phyloP scores from a whole-genome alignment of 2,797 vertebrate species.

The Dicrostonyx torquatus region DNA sequence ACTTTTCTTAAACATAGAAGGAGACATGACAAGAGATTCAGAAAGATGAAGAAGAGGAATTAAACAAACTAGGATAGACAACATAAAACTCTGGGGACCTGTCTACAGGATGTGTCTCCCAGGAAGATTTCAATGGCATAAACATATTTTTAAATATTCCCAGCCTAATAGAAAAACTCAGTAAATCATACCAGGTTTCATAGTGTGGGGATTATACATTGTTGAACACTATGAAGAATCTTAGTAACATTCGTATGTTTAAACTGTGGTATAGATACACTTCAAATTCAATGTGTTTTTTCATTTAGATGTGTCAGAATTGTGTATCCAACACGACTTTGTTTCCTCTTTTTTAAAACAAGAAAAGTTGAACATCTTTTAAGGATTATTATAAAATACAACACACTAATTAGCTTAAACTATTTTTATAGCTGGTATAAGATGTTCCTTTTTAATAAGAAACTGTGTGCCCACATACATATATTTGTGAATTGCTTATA shows the following conservation, averaged over 20 bases:
- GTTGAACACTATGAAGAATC: not conserved
- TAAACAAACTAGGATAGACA: no score
- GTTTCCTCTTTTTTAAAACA: not conserved
- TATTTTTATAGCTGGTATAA: not conserved
- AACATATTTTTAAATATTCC: not conserved
- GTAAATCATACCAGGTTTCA: not conserved
- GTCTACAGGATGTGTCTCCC: not conserved
- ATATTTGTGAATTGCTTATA: not conserved
- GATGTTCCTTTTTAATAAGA: not conserved
- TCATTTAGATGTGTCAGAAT: not conserved
- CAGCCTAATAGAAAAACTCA: not conserved
- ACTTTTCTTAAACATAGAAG: not conserved
- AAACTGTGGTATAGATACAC: not conserved
- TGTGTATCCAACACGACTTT: not conserved
- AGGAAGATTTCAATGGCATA: not conserved
- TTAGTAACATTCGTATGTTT: slow-evolving; percentile 19
- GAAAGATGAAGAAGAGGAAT: not conserved
- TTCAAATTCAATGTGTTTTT: not conserved
- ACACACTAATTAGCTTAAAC: not conserved
- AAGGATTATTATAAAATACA: not conserved
- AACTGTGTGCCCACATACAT: not conserved
- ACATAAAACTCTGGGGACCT: not conserved
- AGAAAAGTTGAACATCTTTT: not conserved
- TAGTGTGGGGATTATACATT: not conserved
- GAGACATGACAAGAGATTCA: not conserved